phyloP scores from a whole-genome alignment of 2,888 invertebrate genomes.

The Uloborus plumipes region DNA sequence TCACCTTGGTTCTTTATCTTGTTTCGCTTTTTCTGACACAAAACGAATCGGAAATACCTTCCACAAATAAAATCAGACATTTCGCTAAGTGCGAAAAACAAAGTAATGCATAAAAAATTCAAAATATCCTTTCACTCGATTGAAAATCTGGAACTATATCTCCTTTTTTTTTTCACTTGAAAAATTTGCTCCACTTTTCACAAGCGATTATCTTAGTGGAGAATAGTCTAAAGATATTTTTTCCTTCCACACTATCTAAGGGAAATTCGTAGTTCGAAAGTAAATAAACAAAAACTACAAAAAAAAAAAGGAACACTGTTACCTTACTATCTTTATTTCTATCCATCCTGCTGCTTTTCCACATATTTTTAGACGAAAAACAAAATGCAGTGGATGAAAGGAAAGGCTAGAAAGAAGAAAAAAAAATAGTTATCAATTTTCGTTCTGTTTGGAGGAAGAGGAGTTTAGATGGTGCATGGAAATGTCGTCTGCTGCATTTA shows the following conservation, averaged over 20 bases:
- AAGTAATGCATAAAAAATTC: too few species aligned
- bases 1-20: too few species aligned
- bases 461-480: slow-evolving; percentile 62
- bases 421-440: slow-evolving; percentile 59
- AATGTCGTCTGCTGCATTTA: slow-evolving; percentile 60
- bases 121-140: too few species aligned
- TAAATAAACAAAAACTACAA: slow-evolving; percentile 2
- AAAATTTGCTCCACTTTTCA: slow-evolving; percentile 3
- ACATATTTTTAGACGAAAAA: slow-evolving; percentile 39
- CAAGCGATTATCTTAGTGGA: slow-evolving; percentile 1
- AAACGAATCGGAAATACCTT: too few species aligned
- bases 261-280: slow-evolving; percentile 11
- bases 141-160: too few species aligned
- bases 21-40: too few species aligned
- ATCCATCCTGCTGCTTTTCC: slow-evolving; percentile 40
- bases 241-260: slow-evolving; percentile 6
- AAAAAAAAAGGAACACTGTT: slow-evolving; percentile 36
- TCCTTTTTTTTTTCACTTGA: background rate
- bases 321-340: slow-evolving; percentile 46
- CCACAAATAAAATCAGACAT: too few species aligned
- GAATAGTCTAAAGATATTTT: background rate
- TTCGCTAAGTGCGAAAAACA: too few species aligned
- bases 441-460: slow-evolving; percentile 57
- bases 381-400: slow-evolving; percentile 34
- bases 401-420: slow-evolving; percentile 36